phyloP scores from a whole-genome alignment of 1,140 invertebrate species.

The Leptonema lineaticorne region DNA sequence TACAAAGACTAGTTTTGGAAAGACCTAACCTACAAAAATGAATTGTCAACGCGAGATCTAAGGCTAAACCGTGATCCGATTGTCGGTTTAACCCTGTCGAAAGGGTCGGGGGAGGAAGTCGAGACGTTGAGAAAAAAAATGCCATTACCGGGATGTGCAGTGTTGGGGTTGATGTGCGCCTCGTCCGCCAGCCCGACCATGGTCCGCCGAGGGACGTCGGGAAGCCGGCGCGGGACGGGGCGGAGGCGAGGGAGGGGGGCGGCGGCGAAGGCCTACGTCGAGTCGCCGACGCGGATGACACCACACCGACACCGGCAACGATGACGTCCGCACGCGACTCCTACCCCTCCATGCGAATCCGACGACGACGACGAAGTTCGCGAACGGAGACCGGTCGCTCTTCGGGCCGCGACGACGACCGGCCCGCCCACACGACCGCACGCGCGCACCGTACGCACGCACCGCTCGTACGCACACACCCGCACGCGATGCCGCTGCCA shows the following conservation, averaged over 20 bases:
- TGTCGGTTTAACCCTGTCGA: too few species aligned
- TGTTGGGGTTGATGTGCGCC: neutral
- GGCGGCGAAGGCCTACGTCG: neutral
- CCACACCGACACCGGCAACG: neutral
- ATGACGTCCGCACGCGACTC: neutral
- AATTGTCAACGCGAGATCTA: too few species aligned
- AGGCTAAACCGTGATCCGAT: too few species aligned
- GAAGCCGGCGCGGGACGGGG: neutral
- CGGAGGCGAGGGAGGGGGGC: neutral
- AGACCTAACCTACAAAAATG: too few species aligned
- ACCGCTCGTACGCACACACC: neutral
- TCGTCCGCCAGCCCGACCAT: slow-evolving; percentile 22
- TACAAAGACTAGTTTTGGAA: too few species aligned
- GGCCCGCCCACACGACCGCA: neutral
- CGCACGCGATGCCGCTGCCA: neutral
- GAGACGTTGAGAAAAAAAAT: too few species aligned
- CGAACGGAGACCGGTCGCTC: too few species aligned
- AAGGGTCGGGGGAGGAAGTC: too few species aligned
- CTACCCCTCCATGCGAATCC: too few species aligned
- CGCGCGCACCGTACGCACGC: neutral
- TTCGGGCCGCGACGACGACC: neutral
- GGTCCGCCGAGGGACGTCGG: neutral
- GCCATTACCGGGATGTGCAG: slow-evolving; percentile 27
- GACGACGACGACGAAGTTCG: too few species aligned
- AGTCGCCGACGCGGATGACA: neutral